Conservation (phyloP, 2,888 invertebrate genomes). For the Drosophila peninsularis region DNA sequence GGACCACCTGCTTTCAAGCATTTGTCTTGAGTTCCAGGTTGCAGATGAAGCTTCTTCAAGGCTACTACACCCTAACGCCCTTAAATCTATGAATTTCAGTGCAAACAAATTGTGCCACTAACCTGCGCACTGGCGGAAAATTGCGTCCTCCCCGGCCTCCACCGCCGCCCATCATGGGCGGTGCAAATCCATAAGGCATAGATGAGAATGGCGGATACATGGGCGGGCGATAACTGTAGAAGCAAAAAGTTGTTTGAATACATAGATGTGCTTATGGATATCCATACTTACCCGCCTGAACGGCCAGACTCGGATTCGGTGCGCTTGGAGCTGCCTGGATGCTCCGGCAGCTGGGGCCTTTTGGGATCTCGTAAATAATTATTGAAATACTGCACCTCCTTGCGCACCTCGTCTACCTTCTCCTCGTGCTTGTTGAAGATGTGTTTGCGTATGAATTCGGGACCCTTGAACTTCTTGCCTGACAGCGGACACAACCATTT, state of each 20-base stretch:
- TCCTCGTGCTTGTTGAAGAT: slow-evolving; percentile 98
- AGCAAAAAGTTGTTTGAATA: no score
- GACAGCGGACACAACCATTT: slow-evolving; percentile 99
- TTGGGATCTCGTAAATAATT: slow-evolving; percentile 97
- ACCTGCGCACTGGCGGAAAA: slow-evolving; percentile 68
- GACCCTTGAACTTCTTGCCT: slow-evolving; percentile 99
- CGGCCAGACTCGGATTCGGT: slow-evolving; percentile 78
- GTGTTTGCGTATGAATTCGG: slow-evolving; percentile 99
- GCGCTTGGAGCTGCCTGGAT: slow-evolving; percentile 86
- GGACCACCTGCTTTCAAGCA: neutral
- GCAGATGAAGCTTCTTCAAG: neutral
- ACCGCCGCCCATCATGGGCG: slow-evolving; percentile 85
- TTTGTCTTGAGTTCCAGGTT: neutral
- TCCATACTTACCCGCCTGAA: slow-evolving; percentile 53
- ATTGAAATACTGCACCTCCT: slow-evolving; percentile 99
- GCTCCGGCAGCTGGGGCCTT: slow-evolving; percentile 96
- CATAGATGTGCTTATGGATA: neutral
- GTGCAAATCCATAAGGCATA: slow-evolving; percentile 85
- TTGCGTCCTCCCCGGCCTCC: slow-evolving; percentile 85
- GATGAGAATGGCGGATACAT: slow-evolving; percentile 84
- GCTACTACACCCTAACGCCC: neutral
- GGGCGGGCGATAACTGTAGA: slow-evolving; percentile 77
- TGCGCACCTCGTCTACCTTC: slow-evolving; percentile 98
- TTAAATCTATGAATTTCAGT: slow-evolving; percentile 20
- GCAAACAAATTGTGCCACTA: slow-evolving; percentile 31